Base-by-base conservation (phyloP, 92 coral and sea anemone genomes). In the Pocillopora meandrina region DNA sequence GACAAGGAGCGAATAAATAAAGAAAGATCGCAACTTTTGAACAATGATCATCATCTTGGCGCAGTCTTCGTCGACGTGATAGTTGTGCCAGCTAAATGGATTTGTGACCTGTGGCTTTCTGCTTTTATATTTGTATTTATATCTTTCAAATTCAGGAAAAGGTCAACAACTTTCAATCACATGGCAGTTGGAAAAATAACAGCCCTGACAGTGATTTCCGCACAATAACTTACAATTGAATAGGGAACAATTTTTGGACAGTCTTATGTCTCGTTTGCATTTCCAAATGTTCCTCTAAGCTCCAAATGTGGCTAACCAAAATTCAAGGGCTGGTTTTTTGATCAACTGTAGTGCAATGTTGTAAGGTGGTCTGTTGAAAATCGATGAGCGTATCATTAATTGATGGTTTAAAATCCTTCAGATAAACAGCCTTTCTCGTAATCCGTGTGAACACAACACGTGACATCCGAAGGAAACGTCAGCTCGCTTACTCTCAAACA, bases 1-100 rank as follows among this genome's bases (percentile, higher is more conserved):
- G 33, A 86, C 71, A 33, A 93, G 81, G 11, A 86, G 65, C 20
- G 78, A 56, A 34, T 87, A 92, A 12, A 92, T 65, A 23, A 81
- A 75, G n/a, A 89, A 80, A 61, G 82, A 80, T 14, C 82, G 81
- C 66, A 89, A 56, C 72, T 75, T 87, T 56, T 66, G 80, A 62
- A 89, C 65, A 26, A 84, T 75, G 49, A 74, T 59, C 14, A 73
- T 67, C 92, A 89, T 89, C 69, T 74, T 81, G 18, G 36, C 78
- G 33, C 64, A 68, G 60, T 68, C 71, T 57, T 57, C 35, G 77
- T 81, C 60, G 77, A 81, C 77, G 85, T 77, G 52, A 42, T 42
- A 42, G 52, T 42, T 42, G 52, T 7, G 52, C 52, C 52, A 42
- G 52, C 52, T 55, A 69, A 81, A 59, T 81, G 86, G 65, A 72